These are phyloP conservation scores for Acipenser oxyrinchus DNA, from an alignment of 2,797 vertebrate genomes.

Conservation along the genomic window DNA sequence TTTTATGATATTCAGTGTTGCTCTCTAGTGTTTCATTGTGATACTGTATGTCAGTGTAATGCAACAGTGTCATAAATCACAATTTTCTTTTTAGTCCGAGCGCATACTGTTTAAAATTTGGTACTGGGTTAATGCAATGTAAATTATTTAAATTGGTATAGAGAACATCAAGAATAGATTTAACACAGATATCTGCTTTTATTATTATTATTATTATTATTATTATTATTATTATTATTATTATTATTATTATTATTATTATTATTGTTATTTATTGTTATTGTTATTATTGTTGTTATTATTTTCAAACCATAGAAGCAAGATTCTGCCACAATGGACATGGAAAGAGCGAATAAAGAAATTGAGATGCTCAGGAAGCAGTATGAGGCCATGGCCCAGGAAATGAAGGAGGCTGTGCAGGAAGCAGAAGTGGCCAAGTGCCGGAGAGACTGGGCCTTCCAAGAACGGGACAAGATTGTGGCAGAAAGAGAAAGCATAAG, in stretches of 20 bases:
- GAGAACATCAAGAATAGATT: not conserved
- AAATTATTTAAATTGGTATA: too few relatives aligned
- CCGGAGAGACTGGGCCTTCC: constrained; percentile 92
- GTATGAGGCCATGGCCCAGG: constrained; percentile 84
- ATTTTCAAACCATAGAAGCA: constrained; percentile 65
- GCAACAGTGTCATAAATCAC: too few relatives aligned
- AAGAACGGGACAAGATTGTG: constrained; percentile 95
- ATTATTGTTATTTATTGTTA: not conserved
- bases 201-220: too few relatives aligned
- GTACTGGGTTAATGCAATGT: too few relatives aligned
- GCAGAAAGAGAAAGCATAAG: constrained; percentile 92
- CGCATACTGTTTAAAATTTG: too few relatives aligned
- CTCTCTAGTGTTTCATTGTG: too few relatives aligned
- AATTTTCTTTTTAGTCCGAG: too few relatives aligned
- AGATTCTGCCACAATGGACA: constrained; percentile 85
- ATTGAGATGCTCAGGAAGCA: constrained; percentile 90
- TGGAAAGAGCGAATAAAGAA: constrained; percentile 88
- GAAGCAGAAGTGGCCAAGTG: constrained; percentile 96
- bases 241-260: too few relatives aligned
- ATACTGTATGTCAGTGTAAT: too few relatives aligned
- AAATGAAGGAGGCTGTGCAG: constrained; percentile 88
- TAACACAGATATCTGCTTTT: not conserved
- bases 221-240: too few relatives aligned
- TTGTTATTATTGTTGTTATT: not conserved
- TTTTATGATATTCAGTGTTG: too few relatives aligned